Evolutionary conservation across 2,888 invertebrate genomes (phyloP).

Genomic region (Orgyia antiqua): DNA sequence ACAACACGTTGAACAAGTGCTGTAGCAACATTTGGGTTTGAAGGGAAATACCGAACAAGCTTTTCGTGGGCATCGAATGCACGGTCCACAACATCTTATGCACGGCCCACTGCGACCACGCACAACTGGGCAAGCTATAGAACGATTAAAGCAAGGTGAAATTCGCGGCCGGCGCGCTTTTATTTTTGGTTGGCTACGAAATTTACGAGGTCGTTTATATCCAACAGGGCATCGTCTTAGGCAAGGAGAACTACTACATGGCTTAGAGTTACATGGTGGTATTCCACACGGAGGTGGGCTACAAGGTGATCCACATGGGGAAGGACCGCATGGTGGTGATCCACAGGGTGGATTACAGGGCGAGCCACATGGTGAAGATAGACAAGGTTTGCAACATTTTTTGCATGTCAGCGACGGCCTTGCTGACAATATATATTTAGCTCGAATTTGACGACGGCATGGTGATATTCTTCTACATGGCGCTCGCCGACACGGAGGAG

Average conservation of each 20-base stretch:
- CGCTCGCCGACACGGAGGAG: too few species aligned
- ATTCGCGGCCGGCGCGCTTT: constrained; percentile 41
- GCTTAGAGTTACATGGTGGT: constrained; percentile 9
- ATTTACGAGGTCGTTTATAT: constrained; percentile 38
- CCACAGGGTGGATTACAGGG: constrained; percentile 9
- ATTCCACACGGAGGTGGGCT: constrained; percentile 11
- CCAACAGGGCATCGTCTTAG: constrained; percentile 51
- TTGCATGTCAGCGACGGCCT: constrained; percentile 3
- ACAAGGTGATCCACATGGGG: not conserved
- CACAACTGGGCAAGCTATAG: constrained; percentile 46
- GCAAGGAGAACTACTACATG: constrained; percentile 51
- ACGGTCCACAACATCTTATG: constrained; percentile 32
- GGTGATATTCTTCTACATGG: not conserved
- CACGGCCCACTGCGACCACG: constrained; percentile 53
- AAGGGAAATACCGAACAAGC: constrained; percentile 31
- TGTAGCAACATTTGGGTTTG: not conserved
- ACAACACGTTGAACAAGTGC: not conserved
- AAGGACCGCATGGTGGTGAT: constrained; percentile 2
- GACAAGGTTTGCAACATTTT: not conserved
- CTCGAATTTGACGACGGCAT: not conserved
- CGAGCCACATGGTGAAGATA: constrained; percentile 3
- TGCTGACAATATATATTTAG: not conserved
- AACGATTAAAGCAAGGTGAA: constrained; percentile 59
- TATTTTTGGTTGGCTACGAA: constrained; percentile 49
- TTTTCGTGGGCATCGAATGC: too few species aligned